These are phyloP conservation scores for Athrips mouffetella DNA, from an alignment of 2,888 invertebrate species.

Conservation along the genomic window DNA sequence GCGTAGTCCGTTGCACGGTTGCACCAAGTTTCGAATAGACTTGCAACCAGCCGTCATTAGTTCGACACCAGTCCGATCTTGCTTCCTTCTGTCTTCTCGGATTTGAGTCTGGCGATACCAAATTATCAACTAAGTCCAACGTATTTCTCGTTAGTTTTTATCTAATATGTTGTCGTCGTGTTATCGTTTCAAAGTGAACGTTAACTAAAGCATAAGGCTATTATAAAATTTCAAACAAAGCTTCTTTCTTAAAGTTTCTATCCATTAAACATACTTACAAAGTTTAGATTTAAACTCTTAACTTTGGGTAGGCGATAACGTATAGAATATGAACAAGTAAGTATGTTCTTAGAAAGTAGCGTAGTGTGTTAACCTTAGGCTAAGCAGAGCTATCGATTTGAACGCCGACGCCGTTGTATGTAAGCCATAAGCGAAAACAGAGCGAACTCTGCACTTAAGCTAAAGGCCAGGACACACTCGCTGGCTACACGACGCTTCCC, in stretches of 20 bases:
- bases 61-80: constrained; percentile 6
- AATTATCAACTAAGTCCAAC: too few species aligned
- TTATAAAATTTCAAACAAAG: too few species aligned
- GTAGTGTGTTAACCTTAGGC: constrained; percentile 29
- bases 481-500: constrained; percentile 21
- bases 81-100: not conserved
- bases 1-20: constrained; percentile 4
- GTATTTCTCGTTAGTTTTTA: too few species aligned
- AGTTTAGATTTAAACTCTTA: not conserved
- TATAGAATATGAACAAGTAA: constrained; percentile 30
- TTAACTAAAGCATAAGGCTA: too few species aligned
- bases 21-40: constrained; percentile 11
- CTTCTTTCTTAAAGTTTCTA: too few species aligned
- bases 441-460: constrained; percentile 28
- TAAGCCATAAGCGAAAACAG: constrained; percentile 33
- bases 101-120: too few species aligned
- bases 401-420: constrained; percentile 26
- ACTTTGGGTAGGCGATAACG: constrained; percentile 17
- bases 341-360: constrained; percentile 34
- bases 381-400: constrained; percentile 48
- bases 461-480: constrained; percentile 27
- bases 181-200: too few species aligned
- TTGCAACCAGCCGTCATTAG: constrained; percentile 14
- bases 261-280: too few species aligned
- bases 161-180: too few species aligned